A percentile compares a stretch with the other conserved stretches of the same genome.
Conservation (phyloP, 2,888 invertebrate species). For the Drosophila mimetica region DNA sequence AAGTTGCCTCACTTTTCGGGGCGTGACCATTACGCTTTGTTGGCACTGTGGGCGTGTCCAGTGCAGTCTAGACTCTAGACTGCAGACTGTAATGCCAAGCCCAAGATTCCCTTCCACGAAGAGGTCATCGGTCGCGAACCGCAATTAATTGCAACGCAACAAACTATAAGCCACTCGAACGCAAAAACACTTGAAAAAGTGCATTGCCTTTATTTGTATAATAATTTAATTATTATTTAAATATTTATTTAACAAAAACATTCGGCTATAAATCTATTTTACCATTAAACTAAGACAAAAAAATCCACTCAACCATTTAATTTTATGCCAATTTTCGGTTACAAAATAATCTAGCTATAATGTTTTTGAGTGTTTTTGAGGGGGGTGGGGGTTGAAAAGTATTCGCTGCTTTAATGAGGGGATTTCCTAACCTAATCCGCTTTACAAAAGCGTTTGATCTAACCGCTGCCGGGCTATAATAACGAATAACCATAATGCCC, state of each 20-base stretch:
- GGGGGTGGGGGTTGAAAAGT: not conserved
- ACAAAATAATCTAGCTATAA: not conserved
- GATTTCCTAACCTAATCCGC: slow-evolving; percentile 3
- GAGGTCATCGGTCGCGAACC: slow-evolving; percentile 11
- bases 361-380: not conserved
- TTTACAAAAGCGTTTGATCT: slow-evolving; percentile 6
- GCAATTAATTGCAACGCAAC: slow-evolving; percentile 18
- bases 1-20: slow-evolving; percentile 4
- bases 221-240: not conserved
- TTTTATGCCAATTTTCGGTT: too few relatives aligned
- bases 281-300: too few relatives aligned
- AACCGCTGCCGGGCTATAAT: slow-evolving; percentile 1
- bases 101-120: slow-evolving; percentile 2
- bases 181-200: not conserved
- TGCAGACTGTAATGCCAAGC: not conserved
- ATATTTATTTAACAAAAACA: not conserved
- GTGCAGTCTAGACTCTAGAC: slow-evolving; percentile 10
- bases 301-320: too few relatives aligned
- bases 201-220: too few relatives aligned
- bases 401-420: not conserved
- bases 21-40: not conserved
- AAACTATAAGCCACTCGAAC: slow-evolving; percentile 2
- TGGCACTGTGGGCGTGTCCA: not conserved
- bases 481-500: slow-evolving; percentile 34
- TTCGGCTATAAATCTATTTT: too few relatives aligned